Evolutionary conservation across 1,140 invertebrate genomes (phyloP).

Genomic region (Phenacoccus solenopsis): DNA sequence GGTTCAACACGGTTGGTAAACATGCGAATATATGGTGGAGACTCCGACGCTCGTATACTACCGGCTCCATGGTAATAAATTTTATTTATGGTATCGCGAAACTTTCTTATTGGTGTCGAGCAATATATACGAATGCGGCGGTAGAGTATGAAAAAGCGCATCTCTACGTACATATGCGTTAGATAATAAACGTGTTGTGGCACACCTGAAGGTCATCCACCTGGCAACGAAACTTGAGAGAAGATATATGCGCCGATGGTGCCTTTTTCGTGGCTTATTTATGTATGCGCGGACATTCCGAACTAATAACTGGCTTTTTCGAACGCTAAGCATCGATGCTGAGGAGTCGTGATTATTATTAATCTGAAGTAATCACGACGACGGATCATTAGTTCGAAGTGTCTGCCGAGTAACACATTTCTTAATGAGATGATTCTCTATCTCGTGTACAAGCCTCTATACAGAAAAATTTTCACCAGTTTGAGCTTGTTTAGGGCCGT

Average conservation of each 20-base stretch:
- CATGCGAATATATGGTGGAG: too few relatives aligned
- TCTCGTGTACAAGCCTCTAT: too few relatives aligned
- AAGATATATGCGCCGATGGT: background rate
- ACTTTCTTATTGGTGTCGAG: too few relatives aligned
- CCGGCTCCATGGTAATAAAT: too few relatives aligned
- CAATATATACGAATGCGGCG: too few relatives aligned
- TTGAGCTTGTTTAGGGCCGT: too few relatives aligned
- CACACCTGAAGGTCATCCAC: constrained; percentile 12
- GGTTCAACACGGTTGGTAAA: too few relatives aligned
- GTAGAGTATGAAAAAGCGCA: too few relatives aligned
- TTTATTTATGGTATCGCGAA: background rate
- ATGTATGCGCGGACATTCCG: background rate
- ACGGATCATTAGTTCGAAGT: background rate
- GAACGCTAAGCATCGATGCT: background rate
- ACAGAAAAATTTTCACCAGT: too few relatives aligned
- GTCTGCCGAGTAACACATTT: background rate
- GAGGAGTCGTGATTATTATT: background rate
- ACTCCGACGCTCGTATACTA: too few relatives aligned
- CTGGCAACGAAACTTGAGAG: constrained; percentile 5
- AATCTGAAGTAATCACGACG: background rate
- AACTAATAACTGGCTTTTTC: constrained; percentile 10
- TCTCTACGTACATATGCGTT: too few relatives aligned
- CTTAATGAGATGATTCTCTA: constrained; percentile 1
- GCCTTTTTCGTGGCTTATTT: background rate
- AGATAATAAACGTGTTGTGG: constrained; percentile 12